Evolutionary conservation across 2,888 invertebrate species (phyloP), one percentile per base, ranked within the genome.

Genomic region (Trichopoda pennipes): DNA sequence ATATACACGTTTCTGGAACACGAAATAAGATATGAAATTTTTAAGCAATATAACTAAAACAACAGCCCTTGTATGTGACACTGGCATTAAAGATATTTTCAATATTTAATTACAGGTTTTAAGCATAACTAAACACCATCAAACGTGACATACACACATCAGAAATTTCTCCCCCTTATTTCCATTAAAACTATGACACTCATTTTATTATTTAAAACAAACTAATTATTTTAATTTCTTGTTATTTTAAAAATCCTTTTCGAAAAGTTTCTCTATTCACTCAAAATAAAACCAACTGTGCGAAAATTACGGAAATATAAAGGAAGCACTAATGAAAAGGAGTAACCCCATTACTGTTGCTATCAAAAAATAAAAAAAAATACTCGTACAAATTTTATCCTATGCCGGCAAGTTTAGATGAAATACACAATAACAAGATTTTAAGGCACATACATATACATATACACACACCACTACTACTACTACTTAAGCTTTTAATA

Each of bases 141-240:
- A n/a, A n/a, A n/a, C n/a, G n/a, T n/a, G n/a, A n/a, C n/a, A n/a
- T n/a, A 6, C 28, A 28, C 28, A 28, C 28, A 28, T 28, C 28
- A 7, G 28, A 28, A 6, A 28, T 28, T 6, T 28, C 7, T 6
- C 28, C 28, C 0, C 7, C 8, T 6, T 28, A 8, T 28, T 28
- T 28, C 6, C 4, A 6, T 28, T 28, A 21, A 72, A 51, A 23
- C 10, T 55, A 53, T 47, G 19, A 55, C 28, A 19, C 12, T 44
- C n/a, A n/a, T 23, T 44, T 61, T 47, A 55, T 76, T 61, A 32
- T 53, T 17, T 38, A 2, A 53, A 56, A 66, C 58, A 51, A 78
- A 72, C 58, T 60, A 72, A 72, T 69, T 72, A 72, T 72, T 78
- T 72, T 60, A 72, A 72, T 72, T 64, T 64, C 42, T 70, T 21